Evolutionary conservation across 2,797 vertebrate genomes (phyloP).

Genomic region (Onychomys leucogaster): DNA sequence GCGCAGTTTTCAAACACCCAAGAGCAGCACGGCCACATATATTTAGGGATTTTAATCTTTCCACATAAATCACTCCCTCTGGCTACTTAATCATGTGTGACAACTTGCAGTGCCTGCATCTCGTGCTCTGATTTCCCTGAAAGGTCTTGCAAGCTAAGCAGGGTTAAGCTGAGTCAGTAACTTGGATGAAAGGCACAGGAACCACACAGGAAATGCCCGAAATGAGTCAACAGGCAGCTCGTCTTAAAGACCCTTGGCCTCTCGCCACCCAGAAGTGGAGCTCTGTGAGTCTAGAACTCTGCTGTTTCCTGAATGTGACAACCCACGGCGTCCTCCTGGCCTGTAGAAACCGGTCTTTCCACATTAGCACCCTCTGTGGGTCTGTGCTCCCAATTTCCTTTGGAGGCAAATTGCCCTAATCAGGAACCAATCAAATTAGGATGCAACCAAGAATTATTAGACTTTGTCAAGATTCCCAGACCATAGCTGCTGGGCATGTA

Average conservation of each 20-base stretch:
- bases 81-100: slow-evolving; percentile 81
- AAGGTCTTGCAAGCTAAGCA: slow-evolving; percentile 82
- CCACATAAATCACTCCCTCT: slow-evolving; percentile 78
- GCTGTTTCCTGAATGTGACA: not conserved
- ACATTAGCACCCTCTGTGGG: not conserved
- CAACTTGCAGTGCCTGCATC: slow-evolving; percentile 82
- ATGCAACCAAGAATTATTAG: slow-evolving; percentile 43
- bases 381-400: not conserved
- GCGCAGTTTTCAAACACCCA: slow-evolving; percentile 50
- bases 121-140: slow-evolving; percentile 73
- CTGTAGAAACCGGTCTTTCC: not conserved
- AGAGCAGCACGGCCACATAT: slow-evolving; percentile 48
- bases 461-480: slow-evolving; percentile 7
- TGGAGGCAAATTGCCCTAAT: not conserved
- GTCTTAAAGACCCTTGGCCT: not conserved
- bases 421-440: not conserved
- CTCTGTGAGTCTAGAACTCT: not conserved
- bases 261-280: not conserved
- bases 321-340: not conserved
- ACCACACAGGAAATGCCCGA: slow-evolving; percentile 69
- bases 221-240: slow-evolving; percentile 58
- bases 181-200: slow-evolving; percentile 45
- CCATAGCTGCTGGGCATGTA: not conserved
- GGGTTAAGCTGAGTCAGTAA: slow-evolving; percentile 80
- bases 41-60: slow-evolving; percentile 80